Evolutionary conservation across 2,797 vertebrate genomes (phyloP), one percentile per base, ranked within the genome.

Genomic region (Botia kubotai): DNA sequence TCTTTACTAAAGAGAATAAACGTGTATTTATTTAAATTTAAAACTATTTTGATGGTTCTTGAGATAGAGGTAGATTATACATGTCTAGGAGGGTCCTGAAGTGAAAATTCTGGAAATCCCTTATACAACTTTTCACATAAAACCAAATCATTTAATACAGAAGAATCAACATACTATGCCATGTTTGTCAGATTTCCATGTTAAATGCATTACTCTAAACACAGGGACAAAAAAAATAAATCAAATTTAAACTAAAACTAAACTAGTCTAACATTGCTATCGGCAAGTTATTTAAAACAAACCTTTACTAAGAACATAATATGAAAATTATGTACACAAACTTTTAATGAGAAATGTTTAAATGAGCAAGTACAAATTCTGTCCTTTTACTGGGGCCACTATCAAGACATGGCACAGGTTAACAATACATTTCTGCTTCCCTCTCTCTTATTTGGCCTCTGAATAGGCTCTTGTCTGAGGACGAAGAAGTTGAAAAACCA

Each of bases 401-500:
- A 72, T 74, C 36, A 79, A 73, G 72, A 68, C 55, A 70, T 36
- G 75, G 79, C 75, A 80, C 76, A 86, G 83, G 85, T 84, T 86
- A 83, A 86, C 81, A 84, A 83, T 79, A 81, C 62, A 77, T 83
- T 79, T 79, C 83, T 71, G 77, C 67, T 69, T 82, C 39, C 60
- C 71, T 74, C 75, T 72, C 83, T 84, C 52, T 81, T 77, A 84
- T 73, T 46, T 72, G 66, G 83, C 70, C 71, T 83, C 67, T 87
- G 79, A 87, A 87, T 82, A 63, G 81, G 85, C 85, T 85, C 81
- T 87, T 79, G 65, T 87, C 75, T 81, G 75, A 83, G 84, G 85
- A 83, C 72, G 80, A 72, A 85, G 75, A 82, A 83, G 85, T 79
- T 86, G 81, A 91, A 93, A 87, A 91, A 89, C 86, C 91, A 89